Evolutionary conservation across 37 sponge, comb jelly and placozoan genomes (phyloP), one percentile per base, ranked within the genome.

Genomic region (Cliona cf. orientalis): DNA sequence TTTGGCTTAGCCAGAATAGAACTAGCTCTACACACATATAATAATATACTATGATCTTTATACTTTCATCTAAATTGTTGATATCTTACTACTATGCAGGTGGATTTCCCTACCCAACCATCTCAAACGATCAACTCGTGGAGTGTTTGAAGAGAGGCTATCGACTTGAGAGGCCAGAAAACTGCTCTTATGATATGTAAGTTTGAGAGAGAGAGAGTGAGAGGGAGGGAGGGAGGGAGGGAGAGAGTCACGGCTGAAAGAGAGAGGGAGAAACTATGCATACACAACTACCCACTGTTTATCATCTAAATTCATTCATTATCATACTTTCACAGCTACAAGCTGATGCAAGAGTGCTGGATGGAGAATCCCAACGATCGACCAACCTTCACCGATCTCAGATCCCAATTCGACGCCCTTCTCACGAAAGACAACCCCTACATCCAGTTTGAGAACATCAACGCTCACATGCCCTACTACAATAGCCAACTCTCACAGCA

Each of bases 161-260:
- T 46, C 45, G 93, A 33, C 71, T 92, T 74, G 89, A 92, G 40
- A 43, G 80, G 4, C 93, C 93, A n/a, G 72, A 73, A 43, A 88
- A 88, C 82, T 92, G 92, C 66, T 79, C 84, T n/a, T 28, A 17
- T 31, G 92, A 87, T 68, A 69, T 91, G 92, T 91, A 46, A 80
- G 91, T 75, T 5, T 12, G 5, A 7, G 7, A n/a, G n/a, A n/a
- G n/a, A n/a, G n/a, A n/a, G n/a, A n/a, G n/a, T n/a, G n/a, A n/a
- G n/a, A n/a, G n/a, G n/a, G n/a, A n/a, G n/a, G n/a, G n/a, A n/a
- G n/a, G n/a, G n/a, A n/a, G n/a, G n/a, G n/a, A n/a, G n/a, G n/a
- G n/a, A n/a, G n/a, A n/a, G n/a, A n/a, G n/a, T n/a, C n/a, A n/a
- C n/a, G n/a, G n/a, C n/a, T n/a, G n/a, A n/a, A n/a, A n/a, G n/a